These are phyloP conservation scores for Muscina levida DNA, from an alignment of 2,888 invertebrate species.

Conservation along the genomic window DNA sequence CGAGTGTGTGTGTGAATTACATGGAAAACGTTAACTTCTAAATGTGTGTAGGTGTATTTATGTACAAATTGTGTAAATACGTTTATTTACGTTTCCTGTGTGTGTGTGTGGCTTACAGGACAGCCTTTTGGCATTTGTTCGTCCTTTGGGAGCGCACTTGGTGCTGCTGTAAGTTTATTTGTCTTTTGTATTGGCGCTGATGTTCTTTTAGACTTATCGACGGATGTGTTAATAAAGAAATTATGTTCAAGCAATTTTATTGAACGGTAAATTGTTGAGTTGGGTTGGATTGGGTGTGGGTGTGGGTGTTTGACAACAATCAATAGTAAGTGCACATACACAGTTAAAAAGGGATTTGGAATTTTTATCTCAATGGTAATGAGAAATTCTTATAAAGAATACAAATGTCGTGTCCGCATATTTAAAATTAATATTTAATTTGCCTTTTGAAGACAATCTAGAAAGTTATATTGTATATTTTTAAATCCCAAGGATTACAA, in stretches of 20 bases:
- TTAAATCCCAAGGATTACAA: background rate
- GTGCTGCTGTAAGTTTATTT: slow-evolving; percentile 6
- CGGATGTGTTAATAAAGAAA: slow-evolving; percentile 32
- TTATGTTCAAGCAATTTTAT: background rate
- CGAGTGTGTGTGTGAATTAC: background rate
- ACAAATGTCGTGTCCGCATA: background rate
- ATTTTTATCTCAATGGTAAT: background rate
- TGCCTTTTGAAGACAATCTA: background rate
- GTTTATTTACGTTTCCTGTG: slow-evolving; percentile 1
- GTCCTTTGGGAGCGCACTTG: slow-evolving; percentile 20
- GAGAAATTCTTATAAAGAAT: background rate
- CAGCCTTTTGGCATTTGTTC: slow-evolving; percentile 2
- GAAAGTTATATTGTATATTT: background rate
- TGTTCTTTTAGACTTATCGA: slow-evolving; percentile 20
- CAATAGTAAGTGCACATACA: no score
- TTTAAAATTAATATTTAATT: slow-evolving; percentile 20
- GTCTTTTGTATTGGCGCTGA: slow-evolving; percentile 6
- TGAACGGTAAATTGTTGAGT: background rate
- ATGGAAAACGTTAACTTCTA: no score
- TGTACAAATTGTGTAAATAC: slow-evolving; percentile 28
- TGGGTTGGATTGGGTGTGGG: no score
- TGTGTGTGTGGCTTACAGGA: slow-evolving; percentile 9
- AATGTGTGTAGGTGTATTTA: slow-evolving; percentile 6
- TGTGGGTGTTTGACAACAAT: no score
- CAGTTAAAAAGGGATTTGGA: background rate